phyloP scores from a whole-genome alignment of 2,888 invertebrate species.

The Suillia variegata region DNA sequence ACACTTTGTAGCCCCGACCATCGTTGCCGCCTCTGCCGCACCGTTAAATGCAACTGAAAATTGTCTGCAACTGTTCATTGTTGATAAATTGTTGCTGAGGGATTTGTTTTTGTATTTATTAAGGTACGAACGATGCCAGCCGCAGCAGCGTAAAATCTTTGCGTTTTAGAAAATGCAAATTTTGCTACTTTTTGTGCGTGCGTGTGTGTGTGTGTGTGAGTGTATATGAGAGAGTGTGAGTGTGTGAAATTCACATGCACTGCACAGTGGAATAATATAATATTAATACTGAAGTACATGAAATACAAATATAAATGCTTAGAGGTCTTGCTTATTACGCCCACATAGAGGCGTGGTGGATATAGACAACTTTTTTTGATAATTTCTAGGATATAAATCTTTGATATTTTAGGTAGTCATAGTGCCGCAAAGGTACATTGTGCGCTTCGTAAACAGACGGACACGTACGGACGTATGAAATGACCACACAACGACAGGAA shows the following conservation, averaged over 20 bases:
- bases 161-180: conserved; percentile 53
- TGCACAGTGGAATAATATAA: background rate
- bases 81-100: conserved; percentile 56
- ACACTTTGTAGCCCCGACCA: background rate
- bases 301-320: too few species aligned
- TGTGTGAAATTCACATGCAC: background rate
- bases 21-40: too few species aligned
- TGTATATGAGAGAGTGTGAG: too few species aligned
- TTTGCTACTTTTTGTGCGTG: conserved; percentile 31
- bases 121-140: conserved; percentile 11
- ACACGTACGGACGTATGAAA: conserved; percentile 1
- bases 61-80: conserved; percentile 55
- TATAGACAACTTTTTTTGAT: too few species aligned
- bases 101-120: conserved; percentile 30
- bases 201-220: too few species aligned
- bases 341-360: too few species aligned
- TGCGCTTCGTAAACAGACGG: too few species aligned
- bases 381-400: too few species aligned
- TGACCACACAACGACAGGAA: conserved; percentile 22
- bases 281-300: too few species aligned
- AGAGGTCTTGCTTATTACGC: too few species aligned
- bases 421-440: too few species aligned
- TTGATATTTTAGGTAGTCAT: too few species aligned
- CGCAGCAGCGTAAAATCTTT: background rate
- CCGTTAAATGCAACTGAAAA: conserved; percentile 18